Evolutionary conservation across 2,797 vertebrate species (phyloP), one percentile per base, ranked within the genome.

Genomic region (Etheostoma nigrum): DNA sequence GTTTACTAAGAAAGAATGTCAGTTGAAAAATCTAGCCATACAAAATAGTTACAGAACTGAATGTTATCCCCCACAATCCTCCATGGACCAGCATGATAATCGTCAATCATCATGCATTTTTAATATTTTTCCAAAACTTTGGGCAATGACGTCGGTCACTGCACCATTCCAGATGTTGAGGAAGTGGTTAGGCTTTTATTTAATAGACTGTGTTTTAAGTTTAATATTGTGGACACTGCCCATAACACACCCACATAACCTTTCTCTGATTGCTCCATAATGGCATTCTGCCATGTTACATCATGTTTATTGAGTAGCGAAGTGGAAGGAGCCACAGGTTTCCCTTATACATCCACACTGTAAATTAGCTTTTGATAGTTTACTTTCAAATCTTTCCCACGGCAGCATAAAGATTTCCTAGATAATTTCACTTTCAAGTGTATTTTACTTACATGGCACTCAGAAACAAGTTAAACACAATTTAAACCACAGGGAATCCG

Each of bases 51-150:
- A 40, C 5, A 12, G 30, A 47, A 40, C 30, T 58, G 2, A 40
- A 48, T 27, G 16, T 58, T 15, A 23, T 72, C 51, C 42, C 49
- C 13, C 16, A 65, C 36, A 61, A 11, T 60, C 30, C 6, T 23
- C 7, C 6, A 13, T 25, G 15, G 23, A 65, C 59, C 54, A 30
- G 4, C 4, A 9, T 19, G 4, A 55, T 54, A 23, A 16, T 13
- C 33, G 18, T 54, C 27, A 14, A 33, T 44, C 33, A 6, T 61
- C n/a, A n/a, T 30, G 30, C 36, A 45, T 13, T 7, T 40, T 71
- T 44, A 2, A 40, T 42, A 58, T 45, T 63, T 45, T 61, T n/a
- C 27, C 33, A 51, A 25, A 67, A 67, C 44, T 54, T 62, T 16
- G 8, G 55, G 25, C 47, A 74, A 25, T 25, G 12, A 25, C 0